Evolutionary conservation across 2,797 vertebrate genomes (phyloP).

Genomic region (Artibeus lituratus): DNA sequence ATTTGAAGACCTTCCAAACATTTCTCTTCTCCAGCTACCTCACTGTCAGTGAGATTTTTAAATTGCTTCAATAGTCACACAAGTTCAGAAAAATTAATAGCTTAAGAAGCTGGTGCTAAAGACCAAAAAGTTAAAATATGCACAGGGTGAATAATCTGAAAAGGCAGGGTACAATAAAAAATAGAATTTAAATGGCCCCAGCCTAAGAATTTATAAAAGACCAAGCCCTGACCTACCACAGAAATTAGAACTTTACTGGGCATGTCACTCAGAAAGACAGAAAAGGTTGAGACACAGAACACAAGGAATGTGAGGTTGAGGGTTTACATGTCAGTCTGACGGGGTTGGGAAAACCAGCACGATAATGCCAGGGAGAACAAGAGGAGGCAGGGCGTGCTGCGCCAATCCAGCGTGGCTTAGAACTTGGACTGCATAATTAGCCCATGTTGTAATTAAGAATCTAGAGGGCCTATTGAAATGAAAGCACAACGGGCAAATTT

Average conservation of each 20-base stretch:
- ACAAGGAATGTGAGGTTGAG: conserved; percentile 72
- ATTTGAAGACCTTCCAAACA: conserved; percentile 47
- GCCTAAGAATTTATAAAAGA: conserved; percentile 68
- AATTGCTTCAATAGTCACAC: conserved; percentile 49
- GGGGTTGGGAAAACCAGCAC: conserved; percentile 49
- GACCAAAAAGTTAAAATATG: conserved; percentile 60
- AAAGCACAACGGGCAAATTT: conserved; percentile 53
- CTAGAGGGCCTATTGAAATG: conserved; percentile 65
- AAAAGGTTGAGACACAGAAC: conserved; percentile 72
- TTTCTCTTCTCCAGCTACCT: conserved; percentile 41
- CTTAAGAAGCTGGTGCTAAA: conserved; percentile 51
- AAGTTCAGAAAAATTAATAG: conserved; percentile 65
- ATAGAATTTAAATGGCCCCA: conserved; percentile 68
- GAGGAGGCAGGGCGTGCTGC: not conserved
- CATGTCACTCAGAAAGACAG: conserved; percentile 74
- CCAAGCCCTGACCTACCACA: conserved; percentile 73
- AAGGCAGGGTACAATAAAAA: conserved; percentile 67
- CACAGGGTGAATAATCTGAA: conserved; percentile 63
- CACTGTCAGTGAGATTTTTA: conserved; percentile 54
- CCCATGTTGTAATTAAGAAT: conserved; percentile 55
- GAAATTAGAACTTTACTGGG: conserved; percentile 75
- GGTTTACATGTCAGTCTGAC: conserved; percentile 77
- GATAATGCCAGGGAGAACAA: not conserved
- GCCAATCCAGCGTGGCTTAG: conserved; percentile 43
- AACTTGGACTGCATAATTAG: conserved; percentile 66